These are phyloP conservation scores for Oscarella lobularis DNA, from an alignment of 37 sponge, comb jelly and placozoan species.

Conservation along the genomic window DNA sequence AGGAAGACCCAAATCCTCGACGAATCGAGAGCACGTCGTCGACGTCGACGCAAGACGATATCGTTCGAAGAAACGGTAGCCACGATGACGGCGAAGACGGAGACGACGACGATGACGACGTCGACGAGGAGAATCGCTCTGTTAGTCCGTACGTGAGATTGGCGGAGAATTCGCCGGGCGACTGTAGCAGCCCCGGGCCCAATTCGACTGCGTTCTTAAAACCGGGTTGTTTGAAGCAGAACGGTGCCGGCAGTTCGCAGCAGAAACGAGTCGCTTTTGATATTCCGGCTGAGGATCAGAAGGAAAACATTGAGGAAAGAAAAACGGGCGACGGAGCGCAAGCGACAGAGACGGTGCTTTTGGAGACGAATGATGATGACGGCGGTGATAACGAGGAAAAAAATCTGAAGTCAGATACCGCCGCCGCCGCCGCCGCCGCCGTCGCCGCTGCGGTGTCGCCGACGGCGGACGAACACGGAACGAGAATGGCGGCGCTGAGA, in stretches of 20 bases:
- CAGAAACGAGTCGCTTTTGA: slow-evolving; percentile 2
- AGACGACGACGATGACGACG: background rate
- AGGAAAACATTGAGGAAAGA: background rate
- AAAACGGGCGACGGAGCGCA: background rate
- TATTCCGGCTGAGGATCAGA: background rate
- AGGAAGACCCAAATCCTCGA: no score
- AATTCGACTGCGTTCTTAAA: no score
- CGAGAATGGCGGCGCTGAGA: background rate
- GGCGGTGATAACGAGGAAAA: no score
- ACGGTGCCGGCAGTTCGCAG: background rate
- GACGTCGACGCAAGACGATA: no score
- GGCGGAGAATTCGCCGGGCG: no score
- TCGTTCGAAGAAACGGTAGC: no score
- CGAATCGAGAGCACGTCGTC: no score
- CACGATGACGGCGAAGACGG: background rate
- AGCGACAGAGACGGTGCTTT: background rate
- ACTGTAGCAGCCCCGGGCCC: no score
- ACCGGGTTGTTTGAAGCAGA: background rate
- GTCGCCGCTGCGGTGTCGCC: background rate
- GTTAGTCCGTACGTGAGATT: no score
- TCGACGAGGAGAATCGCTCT: background rate
- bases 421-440: background rate
- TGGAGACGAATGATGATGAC: no score
- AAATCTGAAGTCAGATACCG: background rate
- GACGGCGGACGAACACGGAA: background rate